Evolutionary conservation across 23 tunicate species (phyloP), one percentile per base, ranked within the genome.

Genomic region (Botrylloides violaceus): DNA sequence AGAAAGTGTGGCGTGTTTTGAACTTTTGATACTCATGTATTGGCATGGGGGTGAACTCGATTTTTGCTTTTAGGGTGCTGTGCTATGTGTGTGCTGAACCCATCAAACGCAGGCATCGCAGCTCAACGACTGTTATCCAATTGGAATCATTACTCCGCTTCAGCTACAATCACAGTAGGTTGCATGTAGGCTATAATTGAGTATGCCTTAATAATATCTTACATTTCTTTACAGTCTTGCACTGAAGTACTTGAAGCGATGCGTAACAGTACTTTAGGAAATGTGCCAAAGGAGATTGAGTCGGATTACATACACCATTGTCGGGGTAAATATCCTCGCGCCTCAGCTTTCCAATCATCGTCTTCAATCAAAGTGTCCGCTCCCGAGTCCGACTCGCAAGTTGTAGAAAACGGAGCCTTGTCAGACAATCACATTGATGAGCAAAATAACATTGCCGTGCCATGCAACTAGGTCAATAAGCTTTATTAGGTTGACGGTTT

Each of bases 401-500:
- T 23, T 1, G 58, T 5, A 6, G 74, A 68, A 24, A 68, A 68
- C 74, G 74, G 74, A 1, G 37, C 74, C 4, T 35, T 36, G 43
- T 36, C 74, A 27, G 74, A 68, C 32, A 24, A 68, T 37, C 74
- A 68, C 23, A 36, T 68, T 56, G 47, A 68, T n/a, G 74, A 68
- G 74, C 74, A 63, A 63, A 63, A 22, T 19, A 28, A 63, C 70
- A 31, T 63, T 9, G 36, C 34, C 20, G 70, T 63, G 26, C 35
- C 70, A 31, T 63, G 70, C 36, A 63, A 63, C 36, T 63, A 63
- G 36, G 20, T 28, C 3, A 58, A 58, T 5, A 23, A 4, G 23
- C 12, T 58, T 47, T 47, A 47, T 47, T 47, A n/a, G n/a, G n/a
- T n/a, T n/a, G n/a, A n/a, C n/a, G n/a, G n/a, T n/a, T n/a, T n/a